These are phyloP conservation scores for Chascanopsetta lugubris DNA, from an alignment of 2,113 vertebrate species.

Conservation along the genomic window DNA sequence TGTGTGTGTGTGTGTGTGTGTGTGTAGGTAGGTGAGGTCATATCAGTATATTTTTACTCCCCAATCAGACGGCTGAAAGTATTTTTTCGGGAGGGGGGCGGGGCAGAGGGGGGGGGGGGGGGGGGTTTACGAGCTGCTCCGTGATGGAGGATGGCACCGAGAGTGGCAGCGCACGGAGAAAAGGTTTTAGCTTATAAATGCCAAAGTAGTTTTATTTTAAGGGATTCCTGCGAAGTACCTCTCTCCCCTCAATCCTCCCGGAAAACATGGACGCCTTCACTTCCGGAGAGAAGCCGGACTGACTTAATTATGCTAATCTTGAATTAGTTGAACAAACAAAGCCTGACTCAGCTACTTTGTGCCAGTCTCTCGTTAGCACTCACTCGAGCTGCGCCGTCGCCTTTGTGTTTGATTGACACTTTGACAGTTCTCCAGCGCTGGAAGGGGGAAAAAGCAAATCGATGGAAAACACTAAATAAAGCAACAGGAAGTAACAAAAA, in stretches of 20 bases:
- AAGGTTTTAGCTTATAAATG: no score
- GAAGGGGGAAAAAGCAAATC: background rate
- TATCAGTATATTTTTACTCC: no score
- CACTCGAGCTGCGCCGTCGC: background rate
- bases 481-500: no score
- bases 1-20: background rate
- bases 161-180: no score
- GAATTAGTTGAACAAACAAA: background rate
- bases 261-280: background rate
- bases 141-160: no score
- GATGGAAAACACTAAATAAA: background rate
- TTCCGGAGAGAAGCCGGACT: background rate
- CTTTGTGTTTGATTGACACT: background rate
- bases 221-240: background rate
- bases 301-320: background rate
- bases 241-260: background rate
- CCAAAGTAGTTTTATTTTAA: background rate
- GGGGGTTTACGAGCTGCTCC: background rate
- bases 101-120: no score
- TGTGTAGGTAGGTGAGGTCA: no score
- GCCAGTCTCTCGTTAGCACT: background rate
- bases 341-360: no score
- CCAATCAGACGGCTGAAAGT: no score
- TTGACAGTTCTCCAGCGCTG: no score
- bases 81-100: no score